A percentile compares a stretch with the other conserved stretches of the same genome.
Conservation (phyloP, 2,797 vertebrate species). For the Muscicapa comitata region DNA sequence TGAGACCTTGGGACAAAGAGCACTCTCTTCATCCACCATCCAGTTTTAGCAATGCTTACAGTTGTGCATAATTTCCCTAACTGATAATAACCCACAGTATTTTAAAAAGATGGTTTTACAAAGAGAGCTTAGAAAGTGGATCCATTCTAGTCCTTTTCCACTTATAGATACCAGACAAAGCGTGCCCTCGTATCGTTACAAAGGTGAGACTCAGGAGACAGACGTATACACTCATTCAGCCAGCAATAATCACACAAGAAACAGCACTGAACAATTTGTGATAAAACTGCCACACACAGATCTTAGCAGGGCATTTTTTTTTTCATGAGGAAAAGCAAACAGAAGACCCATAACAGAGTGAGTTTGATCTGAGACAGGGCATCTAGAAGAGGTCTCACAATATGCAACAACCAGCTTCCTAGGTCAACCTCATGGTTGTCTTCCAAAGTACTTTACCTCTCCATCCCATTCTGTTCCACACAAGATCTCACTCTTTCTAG, state of each 20-base stretch:
- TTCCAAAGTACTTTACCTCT: neutral
- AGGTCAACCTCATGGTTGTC: rapidly evolving
- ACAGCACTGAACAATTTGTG: neutral
- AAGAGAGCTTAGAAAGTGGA: neutral
- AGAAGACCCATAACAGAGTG: neutral
- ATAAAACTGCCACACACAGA: neutral
- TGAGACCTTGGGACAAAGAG: neutral
- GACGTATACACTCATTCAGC: neutral
- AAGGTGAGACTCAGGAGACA: neutral
- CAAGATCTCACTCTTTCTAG: neutral
- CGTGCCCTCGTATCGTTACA: neutral
- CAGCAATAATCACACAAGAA: neutral
- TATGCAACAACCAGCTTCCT: neutral
- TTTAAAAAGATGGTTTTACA: neutral
- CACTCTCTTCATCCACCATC: neutral
- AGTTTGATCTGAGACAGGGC: neutral
- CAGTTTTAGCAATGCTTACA: neutral
- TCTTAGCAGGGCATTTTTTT: neutral
- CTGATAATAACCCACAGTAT: neutral
- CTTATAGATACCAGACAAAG: neutral
- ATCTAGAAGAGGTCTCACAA: neutral
- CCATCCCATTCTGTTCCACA: neutral
- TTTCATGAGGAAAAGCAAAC: neutral
- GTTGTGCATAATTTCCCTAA: neutral
- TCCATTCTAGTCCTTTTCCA: neutral